Conservation (phyloP, 2,797 vertebrate species). For the Tokudaia muenninki region DNA sequence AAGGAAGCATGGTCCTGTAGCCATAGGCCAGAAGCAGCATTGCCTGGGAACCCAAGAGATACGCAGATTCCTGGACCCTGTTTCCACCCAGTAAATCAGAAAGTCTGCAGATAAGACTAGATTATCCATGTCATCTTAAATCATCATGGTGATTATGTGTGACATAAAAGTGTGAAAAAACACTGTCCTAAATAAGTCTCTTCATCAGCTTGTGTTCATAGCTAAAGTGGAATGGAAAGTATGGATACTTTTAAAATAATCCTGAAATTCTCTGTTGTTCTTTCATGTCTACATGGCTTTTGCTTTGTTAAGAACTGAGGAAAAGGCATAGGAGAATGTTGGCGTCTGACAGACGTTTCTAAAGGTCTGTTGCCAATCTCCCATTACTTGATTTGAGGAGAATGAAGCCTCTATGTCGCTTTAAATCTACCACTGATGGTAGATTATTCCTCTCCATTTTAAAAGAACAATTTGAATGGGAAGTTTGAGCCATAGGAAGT, state of each 20-base stretch:
- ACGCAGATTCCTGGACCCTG: not conserved
- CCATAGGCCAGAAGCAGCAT: not conserved
- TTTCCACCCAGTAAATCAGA: not conserved
- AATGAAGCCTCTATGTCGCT: not conserved
- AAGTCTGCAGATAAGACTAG: not conserved
- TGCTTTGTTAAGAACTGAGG: constrained; percentile 33
- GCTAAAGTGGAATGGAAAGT: not conserved
- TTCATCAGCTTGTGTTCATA: not conserved
- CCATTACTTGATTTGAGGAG: not conserved
- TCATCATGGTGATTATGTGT: not conserved
- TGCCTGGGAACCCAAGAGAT: not conserved
- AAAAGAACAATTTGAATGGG: constrained; percentile 24
- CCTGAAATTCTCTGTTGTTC: not conserved
- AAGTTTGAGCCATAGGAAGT: constrained; percentile 21
- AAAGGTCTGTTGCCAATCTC: not conserved
- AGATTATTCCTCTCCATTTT: not conserved
- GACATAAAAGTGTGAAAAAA: constrained; percentile 12
- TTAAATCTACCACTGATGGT: not conserved
- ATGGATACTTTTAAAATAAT: constrained; percentile 2
- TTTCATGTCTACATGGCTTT: not conserved
- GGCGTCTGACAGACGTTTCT: constrained; percentile 8
- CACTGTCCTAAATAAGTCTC: not conserved
- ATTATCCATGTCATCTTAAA: not conserved
- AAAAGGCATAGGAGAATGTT: not conserved
- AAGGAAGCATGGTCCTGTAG: not conserved